Conservation (phyloP, 2,797 vertebrate species). For the Rhincodon typus region DNA sequence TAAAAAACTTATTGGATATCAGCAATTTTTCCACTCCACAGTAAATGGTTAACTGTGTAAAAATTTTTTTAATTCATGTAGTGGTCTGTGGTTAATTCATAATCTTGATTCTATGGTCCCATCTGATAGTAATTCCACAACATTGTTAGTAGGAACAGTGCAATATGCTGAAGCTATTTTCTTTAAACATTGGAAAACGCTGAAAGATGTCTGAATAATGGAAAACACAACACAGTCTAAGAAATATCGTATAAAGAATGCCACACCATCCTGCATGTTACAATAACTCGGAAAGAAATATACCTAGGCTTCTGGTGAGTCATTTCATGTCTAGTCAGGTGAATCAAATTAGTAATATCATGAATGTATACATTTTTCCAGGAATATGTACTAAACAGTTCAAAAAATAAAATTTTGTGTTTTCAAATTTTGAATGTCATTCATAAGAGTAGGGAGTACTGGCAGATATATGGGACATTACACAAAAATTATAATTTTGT, state of each 20-base stretch:
- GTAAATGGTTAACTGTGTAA: constrained; percentile 11
- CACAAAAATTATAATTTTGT: neutral
- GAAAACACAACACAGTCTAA: neutral
- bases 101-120: neutral
- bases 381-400: neutral
- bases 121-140: neutral
- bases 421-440: neutral
- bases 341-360: neutral
- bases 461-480: neutral
- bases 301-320: neutral
- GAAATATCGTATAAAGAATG: neutral
- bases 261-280: neutral
- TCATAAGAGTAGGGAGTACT: neutral
- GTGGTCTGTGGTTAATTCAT: too few relatives aligned
- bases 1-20: neutral
- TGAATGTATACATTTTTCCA: neutral
- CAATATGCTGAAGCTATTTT: neutral
- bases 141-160: neutral
- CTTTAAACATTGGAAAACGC: neutral
- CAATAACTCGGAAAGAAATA: neutral
- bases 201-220: neutral
- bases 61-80: neutral
- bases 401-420: neutral
- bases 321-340: neutral
- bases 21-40: neutral